Percentiles rank a stretch among this genome's conserved stretches.
Conservation (phyloP, 2,888 invertebrate species). For the Cheilosia urbana region DNA sequence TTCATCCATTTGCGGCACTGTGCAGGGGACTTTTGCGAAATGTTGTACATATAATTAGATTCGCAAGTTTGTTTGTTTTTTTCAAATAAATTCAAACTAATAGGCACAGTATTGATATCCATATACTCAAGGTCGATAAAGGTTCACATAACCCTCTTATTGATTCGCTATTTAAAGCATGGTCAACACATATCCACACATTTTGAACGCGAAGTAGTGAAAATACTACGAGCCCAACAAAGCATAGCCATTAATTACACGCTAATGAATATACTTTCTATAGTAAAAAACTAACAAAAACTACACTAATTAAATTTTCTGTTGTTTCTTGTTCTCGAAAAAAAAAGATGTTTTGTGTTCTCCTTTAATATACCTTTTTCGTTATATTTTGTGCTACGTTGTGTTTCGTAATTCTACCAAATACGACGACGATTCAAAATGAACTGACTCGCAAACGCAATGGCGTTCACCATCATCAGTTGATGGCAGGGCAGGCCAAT, state of each 20-base stretch:
- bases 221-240: neutral
- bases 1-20: neutral
- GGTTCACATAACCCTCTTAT: constrained; percentile 33
- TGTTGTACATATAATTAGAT: constrained; percentile 42
- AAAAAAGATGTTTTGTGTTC: constrained; percentile 1
- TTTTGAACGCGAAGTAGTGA: constrained; percentile 9
- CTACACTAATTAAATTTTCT: constrained; percentile 51
- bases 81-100: constrained; percentile 7
- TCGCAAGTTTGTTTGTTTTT: constrained; percentile 13
- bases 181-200: neutral
- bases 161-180: constrained; percentile 31
- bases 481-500: constrained; percentile 33
- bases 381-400: constrained; percentile 12
- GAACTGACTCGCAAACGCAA: constrained; percentile 67
- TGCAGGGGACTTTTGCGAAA: neutral
- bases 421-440: constrained; percentile 69
- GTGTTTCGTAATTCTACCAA: constrained; percentile 33
- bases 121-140: constrained; percentile 44
- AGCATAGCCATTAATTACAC: constrained; percentile 1
- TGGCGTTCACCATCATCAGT: constrained; percentile 65
- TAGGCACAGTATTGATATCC: constrained; percentile 2
- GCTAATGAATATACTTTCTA: constrained; percentile 16
- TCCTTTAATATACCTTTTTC: constrained; percentile 10
- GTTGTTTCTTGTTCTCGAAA: constrained; percentile 22
- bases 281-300: constrained; percentile 25